Percentiles rank a stretch among this genome's conserved stretches.
Conservation (phyloP, 2,113 vertebrate genomes). For the Oreotrochilus melanogaster region DNA sequence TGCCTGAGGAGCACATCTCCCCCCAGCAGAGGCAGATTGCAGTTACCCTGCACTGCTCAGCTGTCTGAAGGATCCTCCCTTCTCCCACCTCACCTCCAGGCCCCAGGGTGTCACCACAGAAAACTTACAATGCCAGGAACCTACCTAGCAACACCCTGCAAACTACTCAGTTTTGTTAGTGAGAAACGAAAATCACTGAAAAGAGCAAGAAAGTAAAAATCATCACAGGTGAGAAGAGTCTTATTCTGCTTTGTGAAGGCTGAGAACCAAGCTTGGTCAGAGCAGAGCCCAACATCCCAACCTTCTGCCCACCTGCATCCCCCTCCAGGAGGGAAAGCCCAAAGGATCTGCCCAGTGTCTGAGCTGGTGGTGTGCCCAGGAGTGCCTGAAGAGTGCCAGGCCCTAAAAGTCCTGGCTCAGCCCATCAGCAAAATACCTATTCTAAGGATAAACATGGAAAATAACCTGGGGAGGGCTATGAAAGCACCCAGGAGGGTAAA, state of each 20-base stretch:
- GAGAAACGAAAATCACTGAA: not conserved
- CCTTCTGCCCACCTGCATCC: not conserved
- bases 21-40: rapidly evolving
- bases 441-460: not conserved
- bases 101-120: not conserved
- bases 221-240: not conserved
- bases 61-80: not conserved
- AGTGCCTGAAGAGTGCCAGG: not conserved
- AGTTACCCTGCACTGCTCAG: not conserved
- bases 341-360: not conserved
- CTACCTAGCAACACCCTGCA: rapidly evolving
- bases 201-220: not conserved
- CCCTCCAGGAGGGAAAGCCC: not conserved
- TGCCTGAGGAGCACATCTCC: not conserved
- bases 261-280: not conserved
- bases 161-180: rapidly evolving
- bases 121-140: not conserved
- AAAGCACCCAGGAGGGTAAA: not conserved
- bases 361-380: too few species aligned
- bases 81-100: not conserved
- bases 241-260: not conserved
- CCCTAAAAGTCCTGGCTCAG: not conserved
- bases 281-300: not conserved
- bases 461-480: not conserved
- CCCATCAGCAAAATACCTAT: not conserved